Evolutionary conservation across 2,888 invertebrate species (phyloP).

Genomic region (Halictus ligatus): DNA sequence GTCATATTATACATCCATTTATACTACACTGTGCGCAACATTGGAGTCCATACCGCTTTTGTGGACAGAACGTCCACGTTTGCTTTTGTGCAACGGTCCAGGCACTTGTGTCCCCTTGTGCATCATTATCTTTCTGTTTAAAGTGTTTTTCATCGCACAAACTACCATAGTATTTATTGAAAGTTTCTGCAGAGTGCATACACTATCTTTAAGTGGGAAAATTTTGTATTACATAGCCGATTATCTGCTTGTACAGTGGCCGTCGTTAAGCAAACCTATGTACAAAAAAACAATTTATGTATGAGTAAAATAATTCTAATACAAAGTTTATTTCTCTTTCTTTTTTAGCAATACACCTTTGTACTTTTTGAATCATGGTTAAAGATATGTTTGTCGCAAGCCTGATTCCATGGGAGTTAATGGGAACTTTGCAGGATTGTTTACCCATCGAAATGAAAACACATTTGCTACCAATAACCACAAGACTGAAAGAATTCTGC

Average conservation of each 20-base stretch:
- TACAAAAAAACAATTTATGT: constrained; percentile 67
- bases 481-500: constrained; percentile 23
- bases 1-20: constrained; percentile 91
- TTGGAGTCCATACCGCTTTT: constrained; percentile 89
- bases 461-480: constrained; percentile 67
- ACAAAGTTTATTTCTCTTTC: neutral
- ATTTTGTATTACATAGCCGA: constrained; percentile 94
- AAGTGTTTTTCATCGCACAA: constrained; percentile 88
- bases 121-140: constrained; percentile 90
- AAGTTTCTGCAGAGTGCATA: constrained; percentile 96
- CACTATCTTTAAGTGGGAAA: constrained; percentile 94
- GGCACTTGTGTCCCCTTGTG: constrained; percentile 98
- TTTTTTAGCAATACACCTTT: constrained; percentile 30
- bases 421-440: constrained; percentile 71
- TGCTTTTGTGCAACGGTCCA: constrained; percentile 97
- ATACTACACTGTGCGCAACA: constrained; percentile 91
- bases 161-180: constrained; percentile 95
- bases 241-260: constrained; percentile 97
- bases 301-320: constrained; percentile 60
- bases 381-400: constrained; percentile 33
- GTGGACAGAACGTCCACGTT: constrained; percentile 89
- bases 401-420: constrained; percentile 72
- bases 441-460: constrained; percentile 76
- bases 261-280: constrained; percentile 86
- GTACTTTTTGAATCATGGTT: constrained; percentile 57